Base-by-base conservation (phyloP, 2,797 vertebrate species). In the Microchirus variegatus region DNA sequence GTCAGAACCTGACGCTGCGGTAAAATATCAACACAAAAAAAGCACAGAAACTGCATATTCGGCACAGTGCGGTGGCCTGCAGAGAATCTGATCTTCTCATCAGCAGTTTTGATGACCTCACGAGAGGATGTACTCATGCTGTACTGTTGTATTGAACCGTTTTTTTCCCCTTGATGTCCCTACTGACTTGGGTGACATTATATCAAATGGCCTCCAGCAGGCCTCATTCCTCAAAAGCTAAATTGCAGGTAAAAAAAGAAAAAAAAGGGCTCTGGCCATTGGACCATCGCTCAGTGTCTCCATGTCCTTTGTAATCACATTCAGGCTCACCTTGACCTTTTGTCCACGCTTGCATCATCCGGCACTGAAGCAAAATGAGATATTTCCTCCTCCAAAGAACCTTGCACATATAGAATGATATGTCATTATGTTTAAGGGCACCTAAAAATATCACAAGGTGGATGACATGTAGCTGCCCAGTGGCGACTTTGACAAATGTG, bases 401-500 rank as follows among this genome's bases (percentile, higher is more conserved):
- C 67, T 64, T 61, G 22, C 38, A 49, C 59, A 66, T 59, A 77
- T 64, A 53, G 59, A 60, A 70, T 76, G 73, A 71, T 73, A 14
- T 52, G 59, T 80, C 59, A 80, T 77, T 75, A 68, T 65, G 83
- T 70, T 63, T 62, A 75, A 67, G 80, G 52, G 9, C 8, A 62
- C 16, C 67, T 64, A 59, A 67, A 81, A 81, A 74, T 77, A 75
- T 71, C 53, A 66, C 1, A 4, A 46, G 37, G 49, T 75, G 46
- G 9, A 7, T 44, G 66, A 67, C 71, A 55, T 44, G 45, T 43
- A 59, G 43, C 52, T 19, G 64, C 60, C 47, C 41, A 22, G 5
- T 47, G 16, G 40, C 52, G 75, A 78, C 69, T 72, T 56, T 73
- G 79, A 84, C 77, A 80, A 79, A 84, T 78, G 44, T 46, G 77